Evolutionary conservation across 2,888 invertebrate species (phyloP), one percentile per base, ranked within the genome.

Genomic region (Oegoconia quadripuncta): DNA sequence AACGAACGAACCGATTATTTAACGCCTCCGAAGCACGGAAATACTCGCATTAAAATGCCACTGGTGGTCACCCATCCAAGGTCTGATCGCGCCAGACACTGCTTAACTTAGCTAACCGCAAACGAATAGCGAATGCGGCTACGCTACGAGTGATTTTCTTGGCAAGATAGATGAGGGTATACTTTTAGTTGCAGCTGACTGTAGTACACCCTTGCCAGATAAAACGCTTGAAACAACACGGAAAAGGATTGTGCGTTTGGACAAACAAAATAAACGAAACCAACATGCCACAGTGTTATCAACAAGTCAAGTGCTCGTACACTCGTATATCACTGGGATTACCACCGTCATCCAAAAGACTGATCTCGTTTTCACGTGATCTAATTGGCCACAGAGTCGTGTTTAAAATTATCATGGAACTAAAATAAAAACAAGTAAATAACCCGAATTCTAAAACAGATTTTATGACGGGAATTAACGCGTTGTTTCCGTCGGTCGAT

Each of bases 381-480:
- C 80, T 78, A 83, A 79, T 82, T 82, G 79, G 80, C 79, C 72
- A 70, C 76, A 64, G 72, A 68, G 66, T 66, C 74, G 63, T 57
- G 80, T 83, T 82, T 80, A 86, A 86, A 87, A 84, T 82, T 78
- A 84, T 81, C 83, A 76, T 78, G 76, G 67, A 77, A 74, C 83
- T 80, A 75, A 84, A 84, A 87, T 84, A 83, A 84, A 86, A 84
- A 82, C 77, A 86, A 83, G 83, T 84, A 86, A 86, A 86, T 84
- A 84, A 83, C 81, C 83, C 78, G 81, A 82, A 83, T 86, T 83
- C 87, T 86, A 84, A 86, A 86, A 82, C 75, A 76, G 87, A 86
- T 86, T 87, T 87, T 86, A 87, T 83, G 86, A 86, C 84, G 83
- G 81, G 86, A 86, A 86, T 86, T 86, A 87, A 87, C 87, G 84